Conservation (phyloP, 2,113 vertebrate genomes). For the Cyanoderma ruficeps region DNA sequence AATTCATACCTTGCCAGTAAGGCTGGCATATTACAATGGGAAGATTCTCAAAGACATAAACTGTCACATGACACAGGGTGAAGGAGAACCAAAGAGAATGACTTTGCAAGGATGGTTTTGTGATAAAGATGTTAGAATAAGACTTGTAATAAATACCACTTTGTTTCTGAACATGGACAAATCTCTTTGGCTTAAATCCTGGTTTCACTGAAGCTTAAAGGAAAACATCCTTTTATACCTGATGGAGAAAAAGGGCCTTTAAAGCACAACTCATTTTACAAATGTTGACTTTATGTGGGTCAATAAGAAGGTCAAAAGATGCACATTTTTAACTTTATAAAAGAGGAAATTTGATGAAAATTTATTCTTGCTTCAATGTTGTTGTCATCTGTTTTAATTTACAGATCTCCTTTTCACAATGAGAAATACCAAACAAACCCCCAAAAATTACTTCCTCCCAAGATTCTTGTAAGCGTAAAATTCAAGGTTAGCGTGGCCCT, state of each 20-base stretch:
- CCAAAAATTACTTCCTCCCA: accelerated
- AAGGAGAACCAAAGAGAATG: neutral
- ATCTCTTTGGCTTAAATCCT: neutral
- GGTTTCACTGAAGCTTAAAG: neutral
- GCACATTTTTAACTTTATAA: neutral
- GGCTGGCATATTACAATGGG: neutral
- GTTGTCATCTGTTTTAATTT: neutral
- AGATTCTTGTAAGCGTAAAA: neutral
- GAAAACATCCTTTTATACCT: neutral
- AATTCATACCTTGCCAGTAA: neutral
- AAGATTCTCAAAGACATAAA: neutral
- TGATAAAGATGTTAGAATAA: neutral
- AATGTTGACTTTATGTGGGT: neutral
- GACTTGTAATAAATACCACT: neutral
- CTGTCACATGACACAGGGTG: neutral
- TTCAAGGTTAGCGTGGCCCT: neutral
- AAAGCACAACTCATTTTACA: neutral
- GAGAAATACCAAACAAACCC: neutral
- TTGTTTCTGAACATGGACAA: neutral
- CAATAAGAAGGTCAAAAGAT: neutral
- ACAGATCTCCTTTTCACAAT: neutral
- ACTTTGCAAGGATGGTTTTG: neutral
- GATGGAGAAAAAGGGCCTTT: neutral
- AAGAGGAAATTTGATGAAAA: neutral
- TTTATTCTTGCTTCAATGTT: neutral